Percentiles rank a stretch among this genome's conserved stretches.
Conservation (phyloP, 2,113 vertebrate species). For the Sigmodon hispidus region DNA sequence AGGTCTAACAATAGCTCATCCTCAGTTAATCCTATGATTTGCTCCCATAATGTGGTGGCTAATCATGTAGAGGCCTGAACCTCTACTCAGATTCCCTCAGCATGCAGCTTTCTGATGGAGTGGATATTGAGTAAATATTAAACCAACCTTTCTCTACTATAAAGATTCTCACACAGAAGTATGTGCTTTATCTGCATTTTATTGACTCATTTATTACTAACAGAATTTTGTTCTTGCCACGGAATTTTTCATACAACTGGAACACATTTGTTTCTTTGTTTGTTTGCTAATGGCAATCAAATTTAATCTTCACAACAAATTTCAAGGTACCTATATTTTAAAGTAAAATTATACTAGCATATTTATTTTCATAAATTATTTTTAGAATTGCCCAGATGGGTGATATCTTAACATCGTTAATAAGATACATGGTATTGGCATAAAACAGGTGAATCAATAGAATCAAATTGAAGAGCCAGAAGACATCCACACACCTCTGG, state of each 20-base stretch:
- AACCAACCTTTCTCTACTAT: neutral
- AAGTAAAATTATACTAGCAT: constrained; percentile 30
- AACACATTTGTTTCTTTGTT: neutral
- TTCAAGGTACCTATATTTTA: constrained; percentile 2
- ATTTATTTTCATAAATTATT: neutral
- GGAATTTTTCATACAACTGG: constrained; percentile 11
- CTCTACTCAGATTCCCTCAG: neutral
- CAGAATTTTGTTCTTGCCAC: neutral
- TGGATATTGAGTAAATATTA: constrained; percentile 28
- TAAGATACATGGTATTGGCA: neutral
- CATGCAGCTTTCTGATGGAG: constrained; percentile 7
- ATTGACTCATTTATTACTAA: neutral
- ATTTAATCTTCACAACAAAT: neutral
- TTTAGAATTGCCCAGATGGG: neutral
- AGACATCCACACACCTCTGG: too few relatives aligned
- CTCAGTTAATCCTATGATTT: constrained; percentile 70
- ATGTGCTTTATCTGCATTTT: neutral
- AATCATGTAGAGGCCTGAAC: constrained; percentile 13
- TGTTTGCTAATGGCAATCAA: neutral
- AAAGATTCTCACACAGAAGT: constrained; percentile 5
- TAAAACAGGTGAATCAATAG: too few relatives aligned
- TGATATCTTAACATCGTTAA: neutral
- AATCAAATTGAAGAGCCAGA: too few relatives aligned
- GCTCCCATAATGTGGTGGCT: constrained; percentile 42
- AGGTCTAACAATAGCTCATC: constrained; percentile 74